Percentiles rank a stretch among this genome's conserved stretches.
These are phyloP conservation scores for Lepidochrysops patricia DNA, from an alignment of 2,888 invertebrate species.

Conservation along the genomic window DNA sequence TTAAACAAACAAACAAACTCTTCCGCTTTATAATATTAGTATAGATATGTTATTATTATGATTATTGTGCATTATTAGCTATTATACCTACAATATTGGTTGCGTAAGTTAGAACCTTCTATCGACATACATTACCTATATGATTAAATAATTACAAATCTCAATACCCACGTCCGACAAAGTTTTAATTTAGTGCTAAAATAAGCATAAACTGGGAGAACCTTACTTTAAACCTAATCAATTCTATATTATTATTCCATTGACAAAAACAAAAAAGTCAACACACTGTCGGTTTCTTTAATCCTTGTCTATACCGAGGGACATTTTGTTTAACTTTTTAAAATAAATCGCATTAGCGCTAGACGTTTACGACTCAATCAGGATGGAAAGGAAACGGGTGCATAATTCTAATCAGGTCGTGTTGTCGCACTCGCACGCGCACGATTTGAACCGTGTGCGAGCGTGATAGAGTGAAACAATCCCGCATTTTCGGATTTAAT, in stretches of 20 bases:
- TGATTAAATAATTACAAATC: too few species aligned
- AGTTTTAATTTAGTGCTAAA: not conserved
- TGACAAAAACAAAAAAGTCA: not conserved
- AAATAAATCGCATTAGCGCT: conserved; percentile 58
- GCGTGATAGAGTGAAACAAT: not conserved
- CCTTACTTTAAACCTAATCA: not conserved
- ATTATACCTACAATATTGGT: too few species aligned
- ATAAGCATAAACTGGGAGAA: not conserved
- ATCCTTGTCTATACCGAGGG: conserved; percentile 37
- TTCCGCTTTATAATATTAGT: too few species aligned
- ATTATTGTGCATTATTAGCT: too few species aligned
- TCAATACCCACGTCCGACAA: too few species aligned
- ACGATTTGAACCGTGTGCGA: not conserved
- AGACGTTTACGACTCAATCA: conserved; percentile 73
- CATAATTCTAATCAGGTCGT: conserved; percentile 43
- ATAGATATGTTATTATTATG: too few species aligned
- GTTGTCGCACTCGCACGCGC: conserved; percentile 9
- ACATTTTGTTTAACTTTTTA: conserved; percentile 36
- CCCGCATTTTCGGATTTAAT: not conserved
- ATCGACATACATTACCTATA: too few species aligned
- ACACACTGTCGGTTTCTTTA: conserved; percentile 1
- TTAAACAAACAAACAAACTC: too few species aligned
- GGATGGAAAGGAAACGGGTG: conserved; percentile 51
- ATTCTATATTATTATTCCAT: not conserved
- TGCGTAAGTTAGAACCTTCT: too few species aligned